Conservation (phyloP, 1,140 invertebrate species). For the Pseudomyrmex pallidus region DNA sequence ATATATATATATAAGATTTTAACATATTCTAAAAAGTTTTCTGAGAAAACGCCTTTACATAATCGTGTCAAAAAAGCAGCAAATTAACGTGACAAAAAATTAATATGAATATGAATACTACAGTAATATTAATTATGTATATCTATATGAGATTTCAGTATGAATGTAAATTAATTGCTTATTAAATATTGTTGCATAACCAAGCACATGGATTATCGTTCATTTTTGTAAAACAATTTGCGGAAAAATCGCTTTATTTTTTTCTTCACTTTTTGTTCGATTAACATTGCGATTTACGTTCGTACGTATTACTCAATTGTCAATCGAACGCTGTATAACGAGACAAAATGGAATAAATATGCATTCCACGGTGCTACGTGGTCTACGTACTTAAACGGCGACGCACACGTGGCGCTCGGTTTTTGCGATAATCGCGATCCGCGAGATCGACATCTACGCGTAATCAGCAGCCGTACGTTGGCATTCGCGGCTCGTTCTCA, state of each 20-base stretch:
- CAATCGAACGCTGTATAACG: not conserved
- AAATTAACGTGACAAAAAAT: too few relatives aligned
- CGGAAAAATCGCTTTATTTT: not conserved
- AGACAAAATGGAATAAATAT: conserved; percentile 50
- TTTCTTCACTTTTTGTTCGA: not conserved
- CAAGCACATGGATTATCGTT: too few relatives aligned
- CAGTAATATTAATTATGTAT: too few relatives aligned
- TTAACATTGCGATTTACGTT: conserved; percentile 1
- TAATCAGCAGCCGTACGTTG: not conserved
- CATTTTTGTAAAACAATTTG: too few relatives aligned
- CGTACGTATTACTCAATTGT: conserved; percentile 40
- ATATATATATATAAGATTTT: conserved; percentile 11
- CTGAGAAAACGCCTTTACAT: too few relatives aligned
- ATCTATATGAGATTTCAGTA: too few relatives aligned
- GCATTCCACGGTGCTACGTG: conserved; percentile 43
- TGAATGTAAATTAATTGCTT: too few relatives aligned
- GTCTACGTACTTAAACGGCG: conserved; percentile 17
- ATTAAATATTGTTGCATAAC: too few relatives aligned
- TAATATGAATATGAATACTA: too few relatives aligned
- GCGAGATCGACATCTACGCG: not conserved
- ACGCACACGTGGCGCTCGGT: conserved; percentile 14
- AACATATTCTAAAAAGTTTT: not conserved
- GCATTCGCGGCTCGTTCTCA: conserved; percentile 15
- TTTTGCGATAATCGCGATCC: conserved; percentile 26
- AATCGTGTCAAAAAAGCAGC: too few relatives aligned